Percentiles rank a stretch among this genome's conserved stretches.
Evolutionary conservation across 2,797 vertebrate genomes (phyloP).

Genomic region (Danionella dracula): DNA sequence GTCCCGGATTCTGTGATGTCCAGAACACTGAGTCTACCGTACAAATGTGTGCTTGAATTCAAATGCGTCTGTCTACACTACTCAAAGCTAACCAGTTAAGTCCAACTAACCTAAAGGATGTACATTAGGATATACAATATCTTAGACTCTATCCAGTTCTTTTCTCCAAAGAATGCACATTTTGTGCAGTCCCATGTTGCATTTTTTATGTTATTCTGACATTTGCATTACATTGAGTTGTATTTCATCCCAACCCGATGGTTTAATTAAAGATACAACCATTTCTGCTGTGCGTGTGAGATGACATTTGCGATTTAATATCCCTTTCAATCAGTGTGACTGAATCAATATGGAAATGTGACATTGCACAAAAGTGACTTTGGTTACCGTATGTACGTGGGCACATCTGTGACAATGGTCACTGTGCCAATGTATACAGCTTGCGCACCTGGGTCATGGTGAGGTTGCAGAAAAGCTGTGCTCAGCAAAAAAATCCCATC

Average conservation of each 20-base stretch:
- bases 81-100: no score
- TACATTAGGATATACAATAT: no score
- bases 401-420: conserved; percentile 24
- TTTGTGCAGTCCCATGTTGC: no score
- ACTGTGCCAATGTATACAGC: conserved; percentile 35
- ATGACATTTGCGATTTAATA: conserved; percentile 43
- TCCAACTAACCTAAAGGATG: no score
- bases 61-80: no score
- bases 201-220: no score
- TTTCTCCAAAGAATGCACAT: no score
- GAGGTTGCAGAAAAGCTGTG: conserved; percentile 40
- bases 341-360: conserved; percentile 1
- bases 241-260: conserved; percentile 33
- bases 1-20: no score
- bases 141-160: no score
- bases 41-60: no score
- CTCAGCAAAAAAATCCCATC: conserved; percentile 41
- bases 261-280: conserved; percentile 44
- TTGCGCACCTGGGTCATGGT: conserved; percentile 26
- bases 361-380: conserved; percentile 24
- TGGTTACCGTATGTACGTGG: neutral
- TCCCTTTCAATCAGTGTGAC: conserved; percentile 30
- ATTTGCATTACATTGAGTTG: no score
- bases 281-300: conserved; percentile 30
- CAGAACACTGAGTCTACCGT: no score